Percentiles rank a stretch among this genome's conserved stretches.
These are phyloP conservation scores for Vespertilio murinus DNA, from an alignment of 2,797 vertebrate species.

Conservation along the genomic window DNA sequence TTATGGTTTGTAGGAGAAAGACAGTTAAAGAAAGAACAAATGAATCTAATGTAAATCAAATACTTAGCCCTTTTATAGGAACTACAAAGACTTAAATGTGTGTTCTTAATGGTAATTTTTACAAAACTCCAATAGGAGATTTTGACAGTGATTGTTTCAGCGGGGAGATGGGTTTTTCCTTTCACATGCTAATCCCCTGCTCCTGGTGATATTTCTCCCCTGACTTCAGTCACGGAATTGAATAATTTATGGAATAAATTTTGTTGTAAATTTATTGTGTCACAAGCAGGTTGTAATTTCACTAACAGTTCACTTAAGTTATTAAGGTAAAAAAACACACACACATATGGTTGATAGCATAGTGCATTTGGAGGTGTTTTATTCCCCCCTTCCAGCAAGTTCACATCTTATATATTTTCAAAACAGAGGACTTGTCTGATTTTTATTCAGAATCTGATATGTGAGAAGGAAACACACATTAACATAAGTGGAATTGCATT, in stretches of 20 bases:
- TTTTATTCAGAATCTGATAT: constrained; percentile 87
- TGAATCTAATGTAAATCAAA: constrained; percentile 88
- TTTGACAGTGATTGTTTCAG: constrained; percentile 88
- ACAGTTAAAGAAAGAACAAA: constrained; percentile 88
- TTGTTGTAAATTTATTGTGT: constrained; percentile 91
- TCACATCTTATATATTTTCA: constrained; percentile 88
- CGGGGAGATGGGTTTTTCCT: constrained; percentile 86
- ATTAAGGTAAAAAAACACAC: constrained; percentile 87
- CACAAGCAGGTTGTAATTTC: constrained; percentile 91
- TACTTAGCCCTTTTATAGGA: constrained; percentile 86
- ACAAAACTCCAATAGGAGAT: constrained; percentile 85
- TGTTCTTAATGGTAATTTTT: constrained; percentile 87
- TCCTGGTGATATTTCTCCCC: constrained; percentile 86
- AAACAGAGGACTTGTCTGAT: constrained; percentile 87
- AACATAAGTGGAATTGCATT: constrained; percentile 87
- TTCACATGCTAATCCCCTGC: constrained; percentile 90
- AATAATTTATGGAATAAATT: constrained; percentile 91
- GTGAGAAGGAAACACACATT: constrained; percentile 80
- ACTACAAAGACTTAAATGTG: constrained; percentile 86
- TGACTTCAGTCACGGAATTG: constrained; percentile 87
- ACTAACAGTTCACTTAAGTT: constrained; percentile 91
- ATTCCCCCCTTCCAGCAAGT: constrained; percentile 73
- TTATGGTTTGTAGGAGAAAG: constrained; percentile 82
- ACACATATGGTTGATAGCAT: constrained; percentile 80
- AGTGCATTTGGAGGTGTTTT: constrained; percentile 77